A percentile compares a stretch with the other conserved stretches of the same genome.
These are phyloP conservation scores for Scolanthus callimorphus DNA, from an alignment of 92 coral and sea anemone species.

Conservation along the genomic window DNA sequence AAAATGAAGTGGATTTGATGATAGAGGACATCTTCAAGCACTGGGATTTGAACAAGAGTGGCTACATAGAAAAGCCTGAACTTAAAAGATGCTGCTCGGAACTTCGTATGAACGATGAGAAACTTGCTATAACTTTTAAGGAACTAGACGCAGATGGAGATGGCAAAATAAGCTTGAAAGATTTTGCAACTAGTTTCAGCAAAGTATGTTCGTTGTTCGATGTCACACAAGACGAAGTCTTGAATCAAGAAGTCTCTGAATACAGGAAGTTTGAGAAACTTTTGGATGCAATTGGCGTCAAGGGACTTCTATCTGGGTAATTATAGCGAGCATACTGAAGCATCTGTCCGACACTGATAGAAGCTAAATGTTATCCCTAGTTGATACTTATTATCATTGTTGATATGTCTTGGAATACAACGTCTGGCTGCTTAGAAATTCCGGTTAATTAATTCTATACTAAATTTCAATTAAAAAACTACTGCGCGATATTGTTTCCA, in stretches of 20 bases:
- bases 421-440: too few species aligned
- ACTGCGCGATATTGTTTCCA: too few species aligned
- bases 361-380: too few species aligned
- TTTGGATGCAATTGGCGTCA: slow-evolving; percentile 71
- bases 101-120: slow-evolving; percentile 47
- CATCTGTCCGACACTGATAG: too few species aligned
- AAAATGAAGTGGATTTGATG: slow-evolving; percentile 21
- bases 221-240: slow-evolving; percentile 35
- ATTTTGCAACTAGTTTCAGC: slow-evolving; percentile 71
- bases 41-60: slow-evolving; percentile 74
- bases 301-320: slow-evolving; percentile 74
- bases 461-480: too few species aligned
- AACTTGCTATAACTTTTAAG: slow-evolving; percentile 55
- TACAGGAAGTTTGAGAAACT: slow-evolving; percentile 66
- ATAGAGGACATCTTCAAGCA: slow-evolving; percentile 57
- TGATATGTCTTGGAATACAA: too few species aligned
- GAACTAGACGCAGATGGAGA: slow-evolving; percentile 90
- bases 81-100: slow-evolving; percentile 76
- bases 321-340: too few species aligned
- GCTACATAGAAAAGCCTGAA: slow-evolving; percentile 77
- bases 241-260: slow-evolving; percentile 35
- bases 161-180: slow-evolving; percentile 73
- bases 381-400: too few species aligned
- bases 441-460: too few species aligned
- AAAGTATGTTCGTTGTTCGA: slow-evolving; percentile 65